Conservation (phyloP, 2,113 vertebrate species). For the Oncorhynchus keta region DNA sequence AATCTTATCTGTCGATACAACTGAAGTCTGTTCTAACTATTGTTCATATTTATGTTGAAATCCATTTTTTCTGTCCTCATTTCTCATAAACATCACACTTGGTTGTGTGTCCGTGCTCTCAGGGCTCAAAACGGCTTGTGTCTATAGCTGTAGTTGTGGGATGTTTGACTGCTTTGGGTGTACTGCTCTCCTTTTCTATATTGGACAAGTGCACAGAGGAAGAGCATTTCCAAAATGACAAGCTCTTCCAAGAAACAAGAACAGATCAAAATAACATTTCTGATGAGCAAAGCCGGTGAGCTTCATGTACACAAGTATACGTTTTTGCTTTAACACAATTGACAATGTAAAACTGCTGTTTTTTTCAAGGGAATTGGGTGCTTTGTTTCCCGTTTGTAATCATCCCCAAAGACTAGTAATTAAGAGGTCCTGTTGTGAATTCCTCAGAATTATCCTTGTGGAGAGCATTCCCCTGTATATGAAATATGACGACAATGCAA, state of each 20-base stretch:
- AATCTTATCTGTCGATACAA: no score
- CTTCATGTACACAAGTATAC: no score
- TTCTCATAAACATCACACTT: no score
- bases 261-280: not conserved
- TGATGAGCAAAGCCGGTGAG: constrained; percentile 42
- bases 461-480: constrained; percentile 82
- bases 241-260: not conserved
- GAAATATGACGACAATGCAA: constrained; percentile 71
- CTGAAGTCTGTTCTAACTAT: no score
- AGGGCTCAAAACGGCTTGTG: constrained; percentile 49
- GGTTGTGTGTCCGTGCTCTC: not conserved
- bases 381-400: no score
- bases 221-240: not conserved
- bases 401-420: no score
- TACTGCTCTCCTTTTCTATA: constrained; percentile 61
- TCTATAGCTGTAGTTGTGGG: constrained; percentile 41
- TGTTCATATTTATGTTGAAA: not conserved
- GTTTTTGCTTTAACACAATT: no score
- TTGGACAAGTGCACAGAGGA: constrained; percentile 49
- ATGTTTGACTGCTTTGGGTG: constrained; percentile 58
- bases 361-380: no score
- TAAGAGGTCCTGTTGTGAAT: constrained; percentile 1
- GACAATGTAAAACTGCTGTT: no score
- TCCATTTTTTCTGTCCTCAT: not conserved
- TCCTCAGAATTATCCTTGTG: constrained; percentile 70